These are phyloP conservation scores for Sycobia sp. DNA, from an alignment of 1,140 invertebrate genomes.

Conservation along the genomic window DNA sequence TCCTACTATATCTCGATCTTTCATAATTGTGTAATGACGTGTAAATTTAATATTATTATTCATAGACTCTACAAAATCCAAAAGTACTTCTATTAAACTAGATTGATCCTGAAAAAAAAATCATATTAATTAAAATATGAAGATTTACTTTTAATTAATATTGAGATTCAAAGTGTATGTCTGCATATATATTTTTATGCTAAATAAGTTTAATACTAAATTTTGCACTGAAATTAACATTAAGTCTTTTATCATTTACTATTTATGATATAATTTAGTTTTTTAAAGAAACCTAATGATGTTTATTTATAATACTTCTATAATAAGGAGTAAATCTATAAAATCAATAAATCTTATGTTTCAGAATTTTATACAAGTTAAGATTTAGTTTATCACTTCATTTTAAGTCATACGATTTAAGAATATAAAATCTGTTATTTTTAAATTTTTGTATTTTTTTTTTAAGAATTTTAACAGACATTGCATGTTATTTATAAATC, in stretches of 20 bases:
- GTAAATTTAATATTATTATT: constrained; percentile 67
- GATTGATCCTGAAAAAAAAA: constrained; percentile 62
- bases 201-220: not conserved
- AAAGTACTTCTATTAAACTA: constrained; percentile 68
- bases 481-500: not conserved
- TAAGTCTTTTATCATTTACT: too few species aligned
- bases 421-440: too few species aligned
- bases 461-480: not conserved
- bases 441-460: not conserved
- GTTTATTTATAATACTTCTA: too few species aligned
- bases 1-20: constrained; percentile 72
- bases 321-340: too few species aligned
- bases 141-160: not conserved
- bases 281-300: too few species aligned
- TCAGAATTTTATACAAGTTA: too few species aligned
- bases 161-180: not conserved
- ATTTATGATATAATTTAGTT: too few species aligned
- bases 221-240: too few species aligned
- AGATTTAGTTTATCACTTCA: too few species aligned
- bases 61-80: constrained; percentile 75
- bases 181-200: not conserved
- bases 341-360: too few species aligned
- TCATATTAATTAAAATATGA: constrained; percentile 3
- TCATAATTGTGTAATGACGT: constrained; percentile 67
- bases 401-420: too few species aligned